Base-by-base conservation (phyloP, 2,113 vertebrate species). In the Brachypodius melanocephalos region DNA sequence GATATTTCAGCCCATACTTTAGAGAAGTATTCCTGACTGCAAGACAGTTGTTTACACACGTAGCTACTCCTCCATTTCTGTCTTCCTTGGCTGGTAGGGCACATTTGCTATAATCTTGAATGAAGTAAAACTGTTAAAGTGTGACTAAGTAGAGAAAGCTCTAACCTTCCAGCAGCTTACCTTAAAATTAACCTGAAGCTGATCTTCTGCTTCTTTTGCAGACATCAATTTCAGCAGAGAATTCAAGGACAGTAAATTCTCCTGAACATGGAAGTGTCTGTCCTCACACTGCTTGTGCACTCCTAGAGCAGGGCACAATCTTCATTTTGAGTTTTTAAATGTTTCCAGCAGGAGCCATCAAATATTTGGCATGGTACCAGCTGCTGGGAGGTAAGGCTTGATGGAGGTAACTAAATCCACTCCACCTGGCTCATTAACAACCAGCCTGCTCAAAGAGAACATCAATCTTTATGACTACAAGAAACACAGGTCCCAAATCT, bases 321-420 rank as follows among this genome's bases (percentile, higher is more conserved):
- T 66, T 54, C 46, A 66, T 90, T 91, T 46, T 73, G 52, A 58
- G 58, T 92, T 93, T 93, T 68, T 54, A 61, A 76, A 92, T 46
- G 42, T 42, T 91, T 86, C 73, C 87, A 92, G 84, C 17, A 85
- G 74, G 54, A 92, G 49, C 89, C 42, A 87, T 61, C 49, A 95
- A 75, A 38, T 62, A 89, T 65, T 65, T 93, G 93, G 66, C 62
- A 31, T 1, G 8, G 20, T n/a, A 59, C 68, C 86, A 94, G 68
- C n/a, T 75, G 51, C 65, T 59, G 76, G 7, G 25, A 89, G 73
- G 46, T 55, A 59, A 83, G 55, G 58, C 42, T 78, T 89, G 62
- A 93, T 67, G 43, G 65, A 89, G 46, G 45, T 65, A 87, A 79
- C 67, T 43, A 32, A n/a, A 78, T 42, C 49, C 67, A 68, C 21